A percentile compares a stretch with the other conserved stretches of the same genome.
Conservation (phyloP, 2,113 vertebrate genomes). For the Microcebus ravelobensis region DNA sequence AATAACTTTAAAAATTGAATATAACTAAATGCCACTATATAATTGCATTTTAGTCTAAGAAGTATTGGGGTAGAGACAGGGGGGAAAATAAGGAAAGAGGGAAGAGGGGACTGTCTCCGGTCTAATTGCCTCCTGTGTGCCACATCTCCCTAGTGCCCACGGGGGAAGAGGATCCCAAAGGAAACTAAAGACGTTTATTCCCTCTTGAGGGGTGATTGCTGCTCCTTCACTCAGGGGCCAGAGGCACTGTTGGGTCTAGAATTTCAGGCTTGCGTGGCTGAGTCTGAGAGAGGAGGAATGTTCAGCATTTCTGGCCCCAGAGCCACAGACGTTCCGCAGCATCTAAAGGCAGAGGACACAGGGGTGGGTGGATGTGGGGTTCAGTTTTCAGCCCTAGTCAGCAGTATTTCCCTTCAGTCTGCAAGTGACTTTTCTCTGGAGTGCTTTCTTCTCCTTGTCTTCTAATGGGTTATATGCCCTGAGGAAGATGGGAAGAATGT, state of each 20-base stretch:
- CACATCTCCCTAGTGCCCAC: neutral
- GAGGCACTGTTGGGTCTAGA: too few relatives aligned
- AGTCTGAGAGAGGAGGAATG: too few relatives aligned
- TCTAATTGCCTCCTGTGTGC: neutral
- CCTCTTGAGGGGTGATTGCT: too few relatives aligned
- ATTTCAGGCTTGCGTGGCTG: too few relatives aligned
- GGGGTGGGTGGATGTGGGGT: neutral
- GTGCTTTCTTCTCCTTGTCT: neutral
- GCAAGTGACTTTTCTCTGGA: neutral
- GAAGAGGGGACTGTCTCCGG: neutral
- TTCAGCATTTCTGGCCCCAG: neutral
- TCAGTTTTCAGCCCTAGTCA: neutral
- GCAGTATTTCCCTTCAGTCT: neutral
- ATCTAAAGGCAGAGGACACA: neutral
- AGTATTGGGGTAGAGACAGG: neutral
- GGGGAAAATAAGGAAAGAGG: neutral
- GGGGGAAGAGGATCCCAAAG: neutral
- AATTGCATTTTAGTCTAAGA: neutral
- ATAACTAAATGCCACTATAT: neutral
- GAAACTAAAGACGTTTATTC: neutral
- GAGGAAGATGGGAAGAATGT: neutral
- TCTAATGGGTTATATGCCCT: neutral
- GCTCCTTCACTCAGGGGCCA: too few relatives aligned
- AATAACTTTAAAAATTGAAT: neutral
- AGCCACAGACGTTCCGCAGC: neutral